A percentile compares a stretch with the other conserved stretches of the same genome.
phyloP scores from a whole-genome alignment of 2,113 vertebrate genomes.

The Xyliphius kryptos region DNA sequence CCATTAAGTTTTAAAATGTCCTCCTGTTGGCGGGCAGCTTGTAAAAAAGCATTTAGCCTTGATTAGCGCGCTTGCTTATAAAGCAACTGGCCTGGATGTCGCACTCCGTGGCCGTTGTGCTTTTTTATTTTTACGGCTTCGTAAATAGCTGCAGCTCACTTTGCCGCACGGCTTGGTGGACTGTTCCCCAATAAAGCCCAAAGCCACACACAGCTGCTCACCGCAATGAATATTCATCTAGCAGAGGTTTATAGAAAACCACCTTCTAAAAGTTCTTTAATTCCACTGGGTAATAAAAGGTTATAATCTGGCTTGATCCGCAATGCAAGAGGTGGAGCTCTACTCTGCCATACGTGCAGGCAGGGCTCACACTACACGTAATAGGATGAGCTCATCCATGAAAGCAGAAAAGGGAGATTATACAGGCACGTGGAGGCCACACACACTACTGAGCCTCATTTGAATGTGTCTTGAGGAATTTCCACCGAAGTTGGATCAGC shows the following conservation, averaged over 20 bases:
- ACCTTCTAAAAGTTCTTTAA: constrained; percentile 49
- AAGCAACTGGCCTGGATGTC: too few species aligned
- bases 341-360: too few species aligned
- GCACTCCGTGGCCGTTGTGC: constrained; percentile 53
- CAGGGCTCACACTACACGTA: too few species aligned
- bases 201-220: constrained; percentile 12
- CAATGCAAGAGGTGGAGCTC: not conserved
- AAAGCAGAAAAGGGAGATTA: too few species aligned
- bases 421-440: too few species aligned
- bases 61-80: constrained; percentile 76
- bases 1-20: constrained; percentile 65
- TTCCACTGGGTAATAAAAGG: constrained; percentile 45
- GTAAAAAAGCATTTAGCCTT: constrained; percentile 84
- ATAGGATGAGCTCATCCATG: too few species aligned
- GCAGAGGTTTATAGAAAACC: constrained; percentile 46
- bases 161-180: too few species aligned
- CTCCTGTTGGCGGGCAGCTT: constrained; percentile 72
- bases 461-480: too few species aligned
- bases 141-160: constrained; percentile 47
- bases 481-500: too few species aligned
- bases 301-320: constrained; percentile 39
- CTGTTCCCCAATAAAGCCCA: constrained; percentile 37
- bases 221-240: constrained; percentile 48
- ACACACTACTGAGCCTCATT: too few species aligned
- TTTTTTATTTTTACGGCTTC: constrained; percentile 52